A percentile compares a stretch with the other conserved stretches of the same genome.
phyloP scores from a whole-genome alignment of 1,140 invertebrate genomes.

The Aphaenogaster rudis region DNA sequence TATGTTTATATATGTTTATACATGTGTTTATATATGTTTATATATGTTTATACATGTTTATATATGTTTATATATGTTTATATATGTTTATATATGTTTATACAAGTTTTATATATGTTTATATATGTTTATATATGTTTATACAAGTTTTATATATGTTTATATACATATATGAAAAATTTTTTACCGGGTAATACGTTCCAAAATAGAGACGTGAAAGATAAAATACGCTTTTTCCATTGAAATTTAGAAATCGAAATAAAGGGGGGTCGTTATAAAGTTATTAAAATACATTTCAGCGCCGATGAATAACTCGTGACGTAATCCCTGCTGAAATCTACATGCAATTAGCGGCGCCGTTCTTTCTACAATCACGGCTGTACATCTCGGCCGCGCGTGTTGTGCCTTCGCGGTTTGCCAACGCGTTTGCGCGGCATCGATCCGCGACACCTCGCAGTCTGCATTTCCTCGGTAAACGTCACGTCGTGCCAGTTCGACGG shows the following conservation, averaged over 20 bases:
- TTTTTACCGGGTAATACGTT: no score
- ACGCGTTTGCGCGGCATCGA: conserved; percentile 74
- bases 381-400: background rate
- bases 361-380: background rate
- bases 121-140: no score
- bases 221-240: background rate
- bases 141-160: no score
- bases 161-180: no score
- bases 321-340: conserved; percentile 10
- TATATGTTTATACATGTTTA: no score
- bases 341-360: background rate
- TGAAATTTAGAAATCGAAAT: background rate
- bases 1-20: no score
- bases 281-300: background rate
- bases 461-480: background rate
- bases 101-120: no score
- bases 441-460: conserved; percentile 48
- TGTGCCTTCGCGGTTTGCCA: background rate
- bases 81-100: no score
- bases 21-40: no score
- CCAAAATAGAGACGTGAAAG: no score
- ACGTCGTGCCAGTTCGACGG: conserved; percentile 28
- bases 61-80: no score
- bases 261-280: background rate
- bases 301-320: background rate